Percentiles rank a stretch among this genome's conserved stretches.
phyloP scores from a whole-genome alignment of 2,888 invertebrate species.

The Slavum lentiscoides region DNA sequence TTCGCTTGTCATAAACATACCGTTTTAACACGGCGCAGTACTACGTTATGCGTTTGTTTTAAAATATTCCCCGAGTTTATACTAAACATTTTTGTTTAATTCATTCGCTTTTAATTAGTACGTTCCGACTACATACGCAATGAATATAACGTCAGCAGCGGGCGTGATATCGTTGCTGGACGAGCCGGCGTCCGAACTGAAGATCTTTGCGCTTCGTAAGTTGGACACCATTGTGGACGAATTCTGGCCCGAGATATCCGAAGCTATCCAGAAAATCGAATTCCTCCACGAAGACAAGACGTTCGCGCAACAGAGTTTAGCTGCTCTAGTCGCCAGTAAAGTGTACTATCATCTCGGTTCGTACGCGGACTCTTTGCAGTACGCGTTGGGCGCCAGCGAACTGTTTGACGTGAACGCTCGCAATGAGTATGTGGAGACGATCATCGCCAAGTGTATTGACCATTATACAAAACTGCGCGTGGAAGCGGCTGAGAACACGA shows the following conservation, averaged over 20 bases:
- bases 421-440: constrained; percentile 95
- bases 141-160: constrained; percentile 62
- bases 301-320: constrained; percentile 86
- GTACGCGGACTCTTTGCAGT: constrained; percentile 95
- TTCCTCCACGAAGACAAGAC: constrained; percentile 77
- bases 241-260: constrained; percentile 99
- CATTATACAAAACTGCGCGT: constrained; percentile 85
- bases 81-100: neutral
- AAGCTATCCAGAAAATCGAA: constrained; percentile 93
- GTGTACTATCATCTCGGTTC: constrained; percentile 97
- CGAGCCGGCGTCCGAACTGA: constrained; percentile 89
- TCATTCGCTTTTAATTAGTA: neutral
- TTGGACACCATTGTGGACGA: constrained; percentile 92
- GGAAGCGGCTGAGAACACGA: constrained; percentile 67
- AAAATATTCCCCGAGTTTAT: neutral
- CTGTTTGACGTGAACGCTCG: constrained; percentile 92
- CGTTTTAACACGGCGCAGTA: neutral
- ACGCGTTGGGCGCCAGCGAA: constrained; percentile 92
- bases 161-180: constrained; percentile 95
- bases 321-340: constrained; percentile 96
- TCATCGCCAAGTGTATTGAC: constrained; percentile 94
- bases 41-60: neutral
- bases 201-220: constrained; percentile 90
- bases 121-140: neutral
- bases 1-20: constrained; percentile 26